Evolutionary conservation across 2,113 vertebrate genomes (phyloP).

Genomic region (Sminthopsis crassicaudata): DNA sequence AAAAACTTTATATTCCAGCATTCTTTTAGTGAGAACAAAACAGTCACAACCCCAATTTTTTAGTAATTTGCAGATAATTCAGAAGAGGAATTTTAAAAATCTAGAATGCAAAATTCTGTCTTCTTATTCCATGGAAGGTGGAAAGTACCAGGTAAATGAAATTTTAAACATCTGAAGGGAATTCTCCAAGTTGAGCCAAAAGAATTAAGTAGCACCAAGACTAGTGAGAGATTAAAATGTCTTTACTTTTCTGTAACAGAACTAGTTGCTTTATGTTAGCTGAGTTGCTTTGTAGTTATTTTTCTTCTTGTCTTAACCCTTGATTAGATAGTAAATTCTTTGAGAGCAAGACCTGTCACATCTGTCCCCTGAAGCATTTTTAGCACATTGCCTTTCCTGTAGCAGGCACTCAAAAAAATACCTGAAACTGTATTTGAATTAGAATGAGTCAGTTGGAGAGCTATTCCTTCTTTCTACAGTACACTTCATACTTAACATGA

Average conservation of each 20-base stretch:
- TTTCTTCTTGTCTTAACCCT: background rate
- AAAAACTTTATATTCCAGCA: background rate
- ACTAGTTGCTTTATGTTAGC: background rate
- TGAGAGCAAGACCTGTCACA: background rate
- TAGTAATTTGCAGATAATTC: background rate
- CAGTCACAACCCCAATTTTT: background rate
- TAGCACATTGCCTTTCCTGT: background rate
- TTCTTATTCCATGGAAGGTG: background rate
- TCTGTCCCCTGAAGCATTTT: background rate
- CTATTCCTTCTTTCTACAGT: slow-evolving; percentile 12
- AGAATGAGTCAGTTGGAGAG: background rate
- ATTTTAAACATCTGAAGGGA: background rate
- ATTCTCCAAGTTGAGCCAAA: background rate
- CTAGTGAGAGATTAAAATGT: background rate
- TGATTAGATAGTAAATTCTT: background rate
- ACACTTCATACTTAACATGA: background rate
- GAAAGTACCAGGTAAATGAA: background rate
- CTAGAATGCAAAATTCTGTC: background rate
- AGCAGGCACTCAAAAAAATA: background rate
- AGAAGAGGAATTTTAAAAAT: background rate
- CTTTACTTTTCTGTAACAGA: background rate
- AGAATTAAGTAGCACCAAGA: background rate
- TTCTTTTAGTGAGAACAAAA: background rate
- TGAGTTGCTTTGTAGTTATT: background rate
- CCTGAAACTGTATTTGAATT: background rate